Base-by-base conservation (phyloP, 2,113 vertebrate species). In the Mystacornis crossleyi region DNA sequence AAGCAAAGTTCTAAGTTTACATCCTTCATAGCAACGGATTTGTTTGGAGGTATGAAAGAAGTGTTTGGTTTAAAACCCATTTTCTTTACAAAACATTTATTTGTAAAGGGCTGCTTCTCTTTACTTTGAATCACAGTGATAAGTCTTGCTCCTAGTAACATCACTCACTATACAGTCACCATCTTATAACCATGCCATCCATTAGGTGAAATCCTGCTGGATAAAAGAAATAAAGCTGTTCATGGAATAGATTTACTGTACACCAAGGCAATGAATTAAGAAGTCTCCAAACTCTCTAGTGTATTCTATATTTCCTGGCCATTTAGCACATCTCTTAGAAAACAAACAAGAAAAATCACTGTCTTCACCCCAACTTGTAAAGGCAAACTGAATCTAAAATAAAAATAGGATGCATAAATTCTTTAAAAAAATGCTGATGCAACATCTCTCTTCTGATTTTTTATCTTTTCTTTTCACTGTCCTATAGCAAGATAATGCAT, bases 141-240 rank as follows among this genome's bases (percentile, higher is more conserved):
- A 86, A 95, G 84, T 96, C 78, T 36, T 91, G 34, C 19, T 47
- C 33, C 26, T 60, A 48, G 58, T 71, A 96, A 84, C 75, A 95
- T 93, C 74, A 85, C 33, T 97, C 79, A 96, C 86, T 75, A 18
- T n/a, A 43, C 36, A 77, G 85, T 94, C 93, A 94, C 69, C 81
- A 60, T 94, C 95, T 95, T 91, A 93, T 81, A 97, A 48, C 77
- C 70, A 28, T 95, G 55, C 54, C 81, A 95, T 95, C 73, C 51
- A 90, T 95, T 97, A 95, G 54, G 19, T 91, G 94, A 96, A 95
- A 75, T 71, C 57, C 21, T 96, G 33, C 71, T 96, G 95, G 92
- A 95, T 93, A 95, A 94, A 97, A 96, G 80, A 97, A 97, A 96
- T 94, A 97, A 97, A 97, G 43, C 91, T 97, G 89, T 86, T 98